Conservation (phyloP, 92 coral and sea anemone genomes). For the Palythoa grandis region DNA sequence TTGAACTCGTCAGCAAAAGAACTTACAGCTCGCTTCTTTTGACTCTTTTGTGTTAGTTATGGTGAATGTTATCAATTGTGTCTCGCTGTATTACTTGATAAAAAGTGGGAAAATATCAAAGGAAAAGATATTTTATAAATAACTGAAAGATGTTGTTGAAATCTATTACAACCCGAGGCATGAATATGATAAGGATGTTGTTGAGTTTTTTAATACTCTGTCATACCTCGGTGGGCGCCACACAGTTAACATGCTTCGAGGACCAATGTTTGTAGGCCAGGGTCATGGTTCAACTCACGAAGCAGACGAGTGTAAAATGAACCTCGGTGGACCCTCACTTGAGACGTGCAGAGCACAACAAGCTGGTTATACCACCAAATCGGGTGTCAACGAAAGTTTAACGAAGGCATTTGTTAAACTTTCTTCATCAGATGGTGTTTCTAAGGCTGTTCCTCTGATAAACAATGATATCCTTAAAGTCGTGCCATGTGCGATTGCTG, state of each 20-base stretch:
- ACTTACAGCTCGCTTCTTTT: no score
- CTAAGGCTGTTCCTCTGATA: neutral
- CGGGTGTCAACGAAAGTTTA: constrained; percentile 32
- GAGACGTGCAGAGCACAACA: constrained; percentile 36
- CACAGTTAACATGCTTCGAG: constrained; percentile 31
- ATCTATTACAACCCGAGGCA: constrained; percentile 16
- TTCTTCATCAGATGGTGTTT: neutral
- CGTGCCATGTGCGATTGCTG: constrained; percentile 45
- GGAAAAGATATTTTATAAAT: constrained; percentile 18
- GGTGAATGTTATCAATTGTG: no score
- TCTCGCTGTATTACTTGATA: no score
- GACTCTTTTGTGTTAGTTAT: no score
- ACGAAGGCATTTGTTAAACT: neutral
- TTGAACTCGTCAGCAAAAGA: no score
- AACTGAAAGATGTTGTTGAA: neutral
- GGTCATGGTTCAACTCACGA: constrained; percentile 37
- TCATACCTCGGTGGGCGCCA: constrained; percentile 45
- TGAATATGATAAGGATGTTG: constrained; percentile 49
- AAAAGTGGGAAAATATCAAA: constrained; percentile 15
- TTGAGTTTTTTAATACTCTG: constrained; percentile 47
- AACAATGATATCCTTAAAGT: constrained; percentile 5
- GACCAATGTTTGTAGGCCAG: constrained; percentile 41
- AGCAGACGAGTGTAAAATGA: constrained; percentile 44
- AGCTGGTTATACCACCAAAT: constrained; percentile 47
- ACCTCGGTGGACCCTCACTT: constrained; percentile 59